Conservation (phyloP, 1,140 invertebrate species). For the Drosophila funebris region DNA sequence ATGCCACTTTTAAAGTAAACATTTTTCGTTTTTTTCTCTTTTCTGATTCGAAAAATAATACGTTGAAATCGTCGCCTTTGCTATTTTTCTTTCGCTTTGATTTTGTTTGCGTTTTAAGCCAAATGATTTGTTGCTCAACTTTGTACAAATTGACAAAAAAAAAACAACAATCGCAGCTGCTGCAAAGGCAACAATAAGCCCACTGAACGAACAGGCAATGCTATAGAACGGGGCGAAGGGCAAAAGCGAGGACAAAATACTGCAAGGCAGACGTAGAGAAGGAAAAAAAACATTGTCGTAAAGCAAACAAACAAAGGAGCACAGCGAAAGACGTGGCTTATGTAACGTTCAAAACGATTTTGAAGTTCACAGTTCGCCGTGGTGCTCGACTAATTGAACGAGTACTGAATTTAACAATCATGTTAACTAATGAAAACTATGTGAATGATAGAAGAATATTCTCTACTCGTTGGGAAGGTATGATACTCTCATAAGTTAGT, state of each 20-base stretch:
- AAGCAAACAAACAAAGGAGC: constrained; percentile 59
- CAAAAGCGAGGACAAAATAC: not conserved
- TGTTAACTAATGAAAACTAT: too few relatives aligned
- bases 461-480: too few relatives aligned
- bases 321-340: constrained; percentile 44
- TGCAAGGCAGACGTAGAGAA: not conserved
- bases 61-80: constrained; percentile 58
- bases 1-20: constrained; percentile 24
- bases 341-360: constrained; percentile 54
- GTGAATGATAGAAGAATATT: too few relatives aligned
- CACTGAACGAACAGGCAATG: not conserved
- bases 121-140: constrained; percentile 80
- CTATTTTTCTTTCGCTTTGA: constrained; percentile 64
- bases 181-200: constrained; percentile 70
- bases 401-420: constrained; percentile 13
- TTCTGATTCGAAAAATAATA: constrained; percentile 12
- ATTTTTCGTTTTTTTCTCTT: constrained; percentile 23
- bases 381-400: constrained; percentile 16
- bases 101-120: constrained; percentile 77
- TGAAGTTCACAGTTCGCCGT: constrained; percentile 41
- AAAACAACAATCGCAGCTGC: constrained; percentile 70
- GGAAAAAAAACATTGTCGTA: constrained; percentile 45
- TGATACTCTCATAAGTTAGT: too few relatives aligned
- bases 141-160: constrained; percentile 71
- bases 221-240: not conserved